Evolutionary conservation across 1,140 invertebrate species (phyloP), one percentile per base, ranked within the genome.

Genomic region (Pteromalus puparum): DNA sequence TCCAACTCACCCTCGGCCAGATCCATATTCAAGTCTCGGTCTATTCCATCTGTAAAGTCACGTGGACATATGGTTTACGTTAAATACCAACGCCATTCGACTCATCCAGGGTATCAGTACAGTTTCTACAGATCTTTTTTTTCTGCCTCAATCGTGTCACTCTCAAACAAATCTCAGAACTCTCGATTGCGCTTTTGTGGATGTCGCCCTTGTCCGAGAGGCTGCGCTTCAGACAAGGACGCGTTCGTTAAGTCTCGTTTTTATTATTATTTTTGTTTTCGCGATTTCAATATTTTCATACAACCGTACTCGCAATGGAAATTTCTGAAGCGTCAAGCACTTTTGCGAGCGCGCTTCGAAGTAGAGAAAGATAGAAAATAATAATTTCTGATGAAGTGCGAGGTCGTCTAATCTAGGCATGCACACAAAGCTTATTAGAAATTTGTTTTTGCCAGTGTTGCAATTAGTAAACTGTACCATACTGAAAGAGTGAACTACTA

Each of bases 1-100:
- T 93, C 92, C 84, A 97, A 95, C 84, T 97, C 95, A 42, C 97
- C 96, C 93, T 98, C 97, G 78, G 96, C 96, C 84, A 97, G 94
- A 87, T 96, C 95, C 90, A 96, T 95, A 92, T 97, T 97, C 81
- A 93, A 91, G 79, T 95, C 94, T 42, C 92, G 93, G 87, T 94
- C 94, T 88, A 94, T 93, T 87, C 91, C 91, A 91, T 94, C 93
- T 93, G 92, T 88, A 90, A 91, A 91, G 87, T 91, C 87, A 91
- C 38, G 38, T 68, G 24, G 70, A 15, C 28, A 80, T 42, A 84
- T 24, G 68, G 53, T 74, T 84, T 34, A 83, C 5, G 38, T 74
- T 79, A 67, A 82, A 82, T 82, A 72, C 53, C 48, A 38, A 68
- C 18, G 26, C 13, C 67, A 18, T 70, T 28, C 24, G 13, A 28